Conservation (phyloP, 2,113 vertebrate species). For the Plectropomus leopardus region DNA sequence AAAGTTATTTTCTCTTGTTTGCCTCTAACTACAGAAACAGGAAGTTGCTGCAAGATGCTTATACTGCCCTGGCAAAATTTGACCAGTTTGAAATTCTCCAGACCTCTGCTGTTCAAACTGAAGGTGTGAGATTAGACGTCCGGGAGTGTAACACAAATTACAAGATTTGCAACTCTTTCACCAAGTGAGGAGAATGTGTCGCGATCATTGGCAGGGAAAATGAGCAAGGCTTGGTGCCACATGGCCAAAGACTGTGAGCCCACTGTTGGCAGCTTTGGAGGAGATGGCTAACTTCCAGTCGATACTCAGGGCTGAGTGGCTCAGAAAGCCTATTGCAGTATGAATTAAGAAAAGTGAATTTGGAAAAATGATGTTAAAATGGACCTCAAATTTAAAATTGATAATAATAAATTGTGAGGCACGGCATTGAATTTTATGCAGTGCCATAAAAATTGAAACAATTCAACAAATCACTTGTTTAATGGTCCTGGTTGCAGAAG, state of each 20-base stretch:
- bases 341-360: conserved; percentile 59
- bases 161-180: conserved; percentile 75
- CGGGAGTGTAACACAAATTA: conserved; percentile 66
- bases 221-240: conserved; percentile 76
- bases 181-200: conserved; percentile 69
- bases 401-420: conserved; percentile 33
- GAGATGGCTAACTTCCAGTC: conserved; percentile 77
- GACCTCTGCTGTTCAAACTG: conserved; percentile 57
- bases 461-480: conserved; percentile 29
- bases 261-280: conserved; percentile 70
- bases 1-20: conserved; percentile 28
- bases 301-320: conserved; percentile 57
- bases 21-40: conserved; percentile 29
- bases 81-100: conserved; percentile 50
- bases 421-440: conserved; percentile 29
- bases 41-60: conserved; percentile 39
- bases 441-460: conserved; percentile 44
- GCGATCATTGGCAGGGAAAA: conserved; percentile 76
- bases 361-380: conserved; percentile 36
- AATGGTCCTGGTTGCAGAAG: conserved; percentile 29
- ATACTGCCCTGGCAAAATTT: conserved; percentile 42
- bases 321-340: conserved; percentile 44
- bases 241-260: conserved; percentile 79
- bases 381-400: conserved; percentile 31
- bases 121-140: conserved; percentile 68